Evolutionary conservation across 2,797 vertebrate species (phyloP).

Genomic region (Microctenopoma steveboyesi): DNA sequence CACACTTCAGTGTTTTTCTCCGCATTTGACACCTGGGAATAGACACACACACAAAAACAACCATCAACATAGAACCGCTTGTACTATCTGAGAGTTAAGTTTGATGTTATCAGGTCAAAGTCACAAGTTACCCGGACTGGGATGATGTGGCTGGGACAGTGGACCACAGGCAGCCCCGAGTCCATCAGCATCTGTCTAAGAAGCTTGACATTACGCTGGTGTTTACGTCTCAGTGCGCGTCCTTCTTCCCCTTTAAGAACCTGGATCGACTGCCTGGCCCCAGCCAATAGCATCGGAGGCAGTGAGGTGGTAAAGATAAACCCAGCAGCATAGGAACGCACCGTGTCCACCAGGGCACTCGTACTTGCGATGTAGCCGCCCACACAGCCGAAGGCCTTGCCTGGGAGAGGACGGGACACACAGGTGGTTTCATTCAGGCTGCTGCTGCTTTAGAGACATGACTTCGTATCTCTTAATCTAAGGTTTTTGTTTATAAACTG

Average conservation of each 20-base stretch:
- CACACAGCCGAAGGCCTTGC: constrained; percentile 92
- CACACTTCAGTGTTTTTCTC: constrained; percentile 94
- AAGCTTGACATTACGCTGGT: constrained; percentile 96
- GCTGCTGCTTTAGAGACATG: neutral
- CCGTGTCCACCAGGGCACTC: constrained; percentile 85
- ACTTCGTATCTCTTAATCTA: neutral
- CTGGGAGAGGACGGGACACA: constrained; percentile 64
- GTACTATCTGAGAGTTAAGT: neutral
- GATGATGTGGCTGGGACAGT: constrained; percentile 98
- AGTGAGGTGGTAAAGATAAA: constrained; percentile 96
- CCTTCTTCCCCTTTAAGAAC: constrained; percentile 92
- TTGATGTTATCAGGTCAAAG: neutral
- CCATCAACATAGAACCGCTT: neutral
- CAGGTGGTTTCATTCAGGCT: neutral
- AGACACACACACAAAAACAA: neutral
- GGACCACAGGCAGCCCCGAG: constrained; percentile 92
- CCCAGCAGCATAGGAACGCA: constrained; percentile 91
- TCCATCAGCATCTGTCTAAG: constrained; percentile 98
- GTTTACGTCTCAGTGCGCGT: constrained; percentile 87
- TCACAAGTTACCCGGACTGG: constrained; percentile 86
- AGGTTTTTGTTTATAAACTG: neutral
- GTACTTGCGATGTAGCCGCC: constrained; percentile 92
- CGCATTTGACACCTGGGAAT: constrained; percentile 89
- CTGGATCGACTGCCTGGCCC: constrained; percentile 90
- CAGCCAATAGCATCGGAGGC: constrained; percentile 94